Evolutionary conservation across 2,797 vertebrate genomes (phyloP).

Genomic region (Halcyon badia): DNA sequence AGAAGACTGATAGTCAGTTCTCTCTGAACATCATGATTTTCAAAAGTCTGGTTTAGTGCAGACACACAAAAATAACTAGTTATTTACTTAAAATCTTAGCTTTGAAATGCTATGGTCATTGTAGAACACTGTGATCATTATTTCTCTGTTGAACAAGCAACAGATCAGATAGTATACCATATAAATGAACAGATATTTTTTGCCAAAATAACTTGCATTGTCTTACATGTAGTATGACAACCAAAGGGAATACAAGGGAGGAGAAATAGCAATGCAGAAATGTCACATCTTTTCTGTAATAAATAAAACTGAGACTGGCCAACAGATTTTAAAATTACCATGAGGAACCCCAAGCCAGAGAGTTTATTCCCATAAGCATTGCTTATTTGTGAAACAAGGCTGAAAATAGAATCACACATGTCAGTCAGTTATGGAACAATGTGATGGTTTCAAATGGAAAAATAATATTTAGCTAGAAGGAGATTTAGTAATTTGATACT

Average conservation of each 20-base stretch:
- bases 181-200: accelerated
- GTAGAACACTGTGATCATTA: background rate
- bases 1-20: background rate
- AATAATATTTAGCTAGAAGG: background rate
- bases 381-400: background rate
- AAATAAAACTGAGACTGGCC: background rate
- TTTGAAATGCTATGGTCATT: background rate
- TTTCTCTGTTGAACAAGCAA: background rate
- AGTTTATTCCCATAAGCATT: background rate
- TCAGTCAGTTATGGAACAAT: background rate
- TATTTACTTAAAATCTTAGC: background rate
- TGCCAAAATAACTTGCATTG: accelerated
- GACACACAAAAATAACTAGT: background rate
- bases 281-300: background rate
- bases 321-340: background rate
- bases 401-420: background rate
- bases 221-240: background rate
- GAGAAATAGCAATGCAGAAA: background rate
- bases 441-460: background rate
- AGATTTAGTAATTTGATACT: background rate
- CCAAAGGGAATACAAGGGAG: background rate
- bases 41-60: background rate
- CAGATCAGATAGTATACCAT: background rate
- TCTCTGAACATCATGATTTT: background rate
- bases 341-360: background rate